Evolutionary conservation across 1,140 invertebrate genomes (phyloP).

Genomic region (Limonius californicus): DNA sequence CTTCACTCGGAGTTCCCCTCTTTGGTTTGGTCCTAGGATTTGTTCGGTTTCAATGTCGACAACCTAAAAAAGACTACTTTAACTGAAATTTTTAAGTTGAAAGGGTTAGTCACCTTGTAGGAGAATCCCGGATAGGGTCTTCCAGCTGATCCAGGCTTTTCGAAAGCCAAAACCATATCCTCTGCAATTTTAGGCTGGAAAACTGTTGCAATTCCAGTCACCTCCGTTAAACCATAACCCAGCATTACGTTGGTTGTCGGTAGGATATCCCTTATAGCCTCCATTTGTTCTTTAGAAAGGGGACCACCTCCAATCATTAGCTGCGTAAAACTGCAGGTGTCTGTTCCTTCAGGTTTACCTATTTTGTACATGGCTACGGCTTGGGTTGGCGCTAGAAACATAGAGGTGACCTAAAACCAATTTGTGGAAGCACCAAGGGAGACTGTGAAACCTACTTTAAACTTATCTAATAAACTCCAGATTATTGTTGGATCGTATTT

Average conservation of each 20-base stretch:
- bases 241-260: conserved; percentile 41
- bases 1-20: conserved; percentile 67
- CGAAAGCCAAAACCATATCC: conserved; percentile 23
- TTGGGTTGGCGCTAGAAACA: conserved; percentile 42
- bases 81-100: background rate
- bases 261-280: conserved; percentile 39
- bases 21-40: conserved; percentile 54
- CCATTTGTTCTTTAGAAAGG: conserved; percentile 37
- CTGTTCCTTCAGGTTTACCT: conserved; percentile 35
- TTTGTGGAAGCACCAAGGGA: background rate
- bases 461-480: conserved; percentile 2
- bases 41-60: conserved; percentile 60
- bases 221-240: conserved; percentile 50
- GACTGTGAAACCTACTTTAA: background rate
- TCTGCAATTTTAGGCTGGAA: conserved; percentile 21
- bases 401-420: conserved; percentile 40
- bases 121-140: conserved; percentile 41
- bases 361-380: conserved; percentile 43
- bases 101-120: conserved; percentile 43
- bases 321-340: conserved; percentile 44
- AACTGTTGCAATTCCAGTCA: conserved; percentile 29
- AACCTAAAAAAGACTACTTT: conserved; percentile 41
- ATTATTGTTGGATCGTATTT: conserved; percentile 35
- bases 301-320: conserved; percentile 45
- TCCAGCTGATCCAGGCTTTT: conserved; percentile 44